Evolutionary conservation across 2,797 vertebrate genomes (phyloP).

Genomic region (Hipposideros larvatus): DNA sequence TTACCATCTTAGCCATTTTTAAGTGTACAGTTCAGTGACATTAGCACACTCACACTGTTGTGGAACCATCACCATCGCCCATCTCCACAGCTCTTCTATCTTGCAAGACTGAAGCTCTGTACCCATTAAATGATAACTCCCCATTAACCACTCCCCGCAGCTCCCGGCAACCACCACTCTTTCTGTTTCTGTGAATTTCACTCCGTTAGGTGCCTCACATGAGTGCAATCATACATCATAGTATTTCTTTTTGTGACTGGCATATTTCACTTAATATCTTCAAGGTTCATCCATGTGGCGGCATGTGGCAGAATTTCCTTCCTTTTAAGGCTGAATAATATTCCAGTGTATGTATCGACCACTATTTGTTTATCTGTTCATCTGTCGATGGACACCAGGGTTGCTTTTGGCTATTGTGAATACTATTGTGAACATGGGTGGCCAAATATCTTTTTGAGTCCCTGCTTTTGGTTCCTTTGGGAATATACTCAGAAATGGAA

Average conservation of each 20-base stretch:
- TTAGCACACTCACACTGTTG: background rate
- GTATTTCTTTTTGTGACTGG: background rate
- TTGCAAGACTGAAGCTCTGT: background rate
- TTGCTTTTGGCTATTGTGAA: background rate
- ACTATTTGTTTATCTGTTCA: background rate
- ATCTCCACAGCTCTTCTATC: background rate
- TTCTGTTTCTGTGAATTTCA: background rate
- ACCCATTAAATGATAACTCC: too few relatives aligned
- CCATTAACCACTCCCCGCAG: fast-evolving
- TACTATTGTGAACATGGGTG: background rate
- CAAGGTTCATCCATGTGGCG: background rate
- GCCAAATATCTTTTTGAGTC: background rate
- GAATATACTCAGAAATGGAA: background rate
- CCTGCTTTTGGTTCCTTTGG: background rate
- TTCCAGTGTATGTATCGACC: fast-evolving
- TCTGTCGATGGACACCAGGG: too few relatives aligned
- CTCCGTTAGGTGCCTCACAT: background rate
- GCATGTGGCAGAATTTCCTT: background rate
- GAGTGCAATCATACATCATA: background rate
- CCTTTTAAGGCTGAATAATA: background rate
- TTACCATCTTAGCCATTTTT: too few relatives aligned
- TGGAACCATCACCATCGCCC: background rate
- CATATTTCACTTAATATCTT: background rate
- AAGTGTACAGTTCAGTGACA: background rate
- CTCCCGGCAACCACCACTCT: background rate